phyloP scores from a whole-genome alignment of 2,888 invertebrate species.

The Noctua janthina region DNA sequence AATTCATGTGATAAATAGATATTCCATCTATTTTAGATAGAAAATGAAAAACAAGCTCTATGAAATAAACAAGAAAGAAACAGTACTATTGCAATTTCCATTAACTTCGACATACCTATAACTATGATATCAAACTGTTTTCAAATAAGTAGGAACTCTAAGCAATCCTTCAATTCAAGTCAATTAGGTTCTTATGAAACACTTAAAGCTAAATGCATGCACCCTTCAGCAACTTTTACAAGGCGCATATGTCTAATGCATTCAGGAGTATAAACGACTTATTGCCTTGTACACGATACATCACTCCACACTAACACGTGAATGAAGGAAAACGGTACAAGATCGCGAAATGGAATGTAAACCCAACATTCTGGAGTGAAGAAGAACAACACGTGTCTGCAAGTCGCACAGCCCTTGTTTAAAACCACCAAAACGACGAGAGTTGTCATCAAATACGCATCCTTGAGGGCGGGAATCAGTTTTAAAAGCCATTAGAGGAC shows the following conservation, averaged over 20 bases:
- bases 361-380: conserved; percentile 37
- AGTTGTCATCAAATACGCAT: conserved; percentile 91
- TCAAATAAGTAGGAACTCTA: neutral
- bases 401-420: conserved; percentile 70
- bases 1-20: neutral
- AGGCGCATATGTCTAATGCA: conserved; percentile 70
- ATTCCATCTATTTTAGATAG: neutral
- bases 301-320: neutral
- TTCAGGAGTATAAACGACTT: conserved; percentile 50
- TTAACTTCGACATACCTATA: neutral
- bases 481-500: conserved; percentile 90
- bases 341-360: conserved; percentile 49
- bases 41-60: neutral
- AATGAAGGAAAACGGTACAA: neutral
- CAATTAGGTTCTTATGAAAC: conserved; percentile 52
- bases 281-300: conserved; percentile 24
- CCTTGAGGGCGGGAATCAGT: conserved; percentile 89
- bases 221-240: conserved; percentile 59
- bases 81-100: neutral
- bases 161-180: neutral
- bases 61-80: neutral
- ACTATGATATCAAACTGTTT: neutral
- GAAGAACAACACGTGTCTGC: conserved; percentile 62
- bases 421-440: conserved; percentile 79
- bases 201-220: conserved; percentile 40